Evolutionary conservation across 1,140 invertebrate species (phyloP), one percentile per base, ranked within the genome.

Genomic region (Thalassaphorura encarpata): DNA sequence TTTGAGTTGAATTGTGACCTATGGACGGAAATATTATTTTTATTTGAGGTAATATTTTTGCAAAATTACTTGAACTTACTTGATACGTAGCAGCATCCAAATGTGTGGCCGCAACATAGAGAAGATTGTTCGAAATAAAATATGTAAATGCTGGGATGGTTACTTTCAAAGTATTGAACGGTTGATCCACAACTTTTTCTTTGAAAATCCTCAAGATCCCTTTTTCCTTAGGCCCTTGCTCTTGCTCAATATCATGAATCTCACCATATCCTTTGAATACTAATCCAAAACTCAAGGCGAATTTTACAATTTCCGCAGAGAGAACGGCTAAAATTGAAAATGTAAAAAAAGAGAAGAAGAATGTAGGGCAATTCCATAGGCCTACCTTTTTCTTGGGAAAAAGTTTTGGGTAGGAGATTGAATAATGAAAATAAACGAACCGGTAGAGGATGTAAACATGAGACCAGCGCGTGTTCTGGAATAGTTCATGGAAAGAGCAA

Each of bases 1-100:
- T 76, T 99, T 99, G 43, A 99, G 70, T 72, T 99, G 97, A 76
- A 99, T 99, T 31, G 93, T 97, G 1, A 98, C 90, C 89, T 92
- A 36, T 2, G 18, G 16, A 6, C 4, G 27, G 39, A 33, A 54
- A 43, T 13, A 36, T 28, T 13, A 16, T 23, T 15, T 41, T 15
- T 16, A 62, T 11, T 11, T 11, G 33, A 36, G 33, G 33, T 11
- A 11, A 36, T 36, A 11, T 11, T 11, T 36, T 36, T 36, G 33
- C 33, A 36, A 11, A 36, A 36, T 36, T 36, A 36, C 11, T 36
- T 36, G 33, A 11, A 41, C 33, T 67, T 76, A 94, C 92, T 80
- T 99, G 96, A 77, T 92, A 93, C 16, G 94, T 98, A 6, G 94
- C 95, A 56, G 95, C 94, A 78, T 99, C 95, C 58, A 99, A 78